These are phyloP conservation scores for Acanthiza pusilla DNA, from an alignment of 2,797 vertebrate species.

Conservation along the genomic window DNA sequence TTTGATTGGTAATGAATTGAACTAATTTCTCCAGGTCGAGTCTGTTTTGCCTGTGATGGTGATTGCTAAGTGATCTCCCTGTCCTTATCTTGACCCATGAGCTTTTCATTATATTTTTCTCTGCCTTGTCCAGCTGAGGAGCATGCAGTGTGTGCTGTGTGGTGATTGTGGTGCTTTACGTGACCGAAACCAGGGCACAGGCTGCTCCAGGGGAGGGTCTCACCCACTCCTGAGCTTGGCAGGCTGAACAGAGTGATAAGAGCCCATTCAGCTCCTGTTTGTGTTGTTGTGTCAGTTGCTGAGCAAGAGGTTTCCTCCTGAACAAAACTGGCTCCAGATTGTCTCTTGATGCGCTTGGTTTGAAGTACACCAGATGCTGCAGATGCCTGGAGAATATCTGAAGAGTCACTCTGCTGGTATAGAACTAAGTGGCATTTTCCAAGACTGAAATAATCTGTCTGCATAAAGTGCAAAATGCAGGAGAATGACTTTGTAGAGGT, in stretches of 20 bases:
- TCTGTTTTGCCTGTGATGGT: not conserved
- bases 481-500: not conserved
- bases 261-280: not conserved
- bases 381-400: not conserved
- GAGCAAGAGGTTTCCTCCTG: not conserved
- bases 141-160: not conserved
- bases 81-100: not conserved
- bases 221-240: not conserved
- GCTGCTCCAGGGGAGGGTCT: not conserved
- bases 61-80: not conserved
- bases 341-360: not conserved
- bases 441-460: not conserved
- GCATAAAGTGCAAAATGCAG: not conserved
- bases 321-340: not conserved
- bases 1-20: not conserved
- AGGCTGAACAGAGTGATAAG: not conserved
- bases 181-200: not conserved
- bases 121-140: not conserved
- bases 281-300: constrained; percentile 18
- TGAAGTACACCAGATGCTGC: not conserved
- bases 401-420: not conserved
- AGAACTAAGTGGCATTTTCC: not conserved
- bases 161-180: not conserved
- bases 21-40: not conserved
- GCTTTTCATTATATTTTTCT: not conserved